These are phyloP conservation scores for Chesias legatella DNA, from an alignment of 2,888 invertebrate genomes.

Conservation along the genomic window DNA sequence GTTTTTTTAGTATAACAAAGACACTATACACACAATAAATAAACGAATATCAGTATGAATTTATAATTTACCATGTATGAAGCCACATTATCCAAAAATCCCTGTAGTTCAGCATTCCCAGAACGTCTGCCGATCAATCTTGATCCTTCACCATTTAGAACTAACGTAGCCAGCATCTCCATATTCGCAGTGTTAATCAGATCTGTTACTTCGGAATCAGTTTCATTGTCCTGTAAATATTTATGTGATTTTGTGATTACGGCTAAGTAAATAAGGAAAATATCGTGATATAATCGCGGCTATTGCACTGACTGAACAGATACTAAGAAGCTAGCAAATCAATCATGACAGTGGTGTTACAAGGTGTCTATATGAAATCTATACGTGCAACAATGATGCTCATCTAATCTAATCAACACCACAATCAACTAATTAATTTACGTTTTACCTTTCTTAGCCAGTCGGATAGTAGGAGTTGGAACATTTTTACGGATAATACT, in stretches of 20 bases:
- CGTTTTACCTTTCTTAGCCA: conserved; percentile 63
- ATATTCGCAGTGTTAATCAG: conserved; percentile 89
- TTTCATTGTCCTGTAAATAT: conserved; percentile 66
- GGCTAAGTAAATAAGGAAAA: not conserved
- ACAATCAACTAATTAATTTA: conserved; percentile 65
- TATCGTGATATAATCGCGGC: conserved; percentile 45
- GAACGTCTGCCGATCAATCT: conserved; percentile 86
- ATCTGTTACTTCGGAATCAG: conserved; percentile 83
- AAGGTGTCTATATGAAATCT: conserved; percentile 65
- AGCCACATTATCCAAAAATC: conserved; percentile 92
- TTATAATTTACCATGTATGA: conserved; percentile 87
- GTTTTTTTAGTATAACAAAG: not conserved
- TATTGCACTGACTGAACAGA: conserved; percentile 47
- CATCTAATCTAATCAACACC: conserved; percentile 70
- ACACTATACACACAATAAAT: not conserved
- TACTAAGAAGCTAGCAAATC: conserved; percentile 76
- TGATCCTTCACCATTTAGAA: conserved; percentile 93
- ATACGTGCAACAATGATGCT: conserved; percentile 70
- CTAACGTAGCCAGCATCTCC: conserved; percentile 93
- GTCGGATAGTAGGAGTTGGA: conserved; percentile 50
- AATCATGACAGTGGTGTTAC: conserved; percentile 68
- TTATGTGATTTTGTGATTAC: not conserved
- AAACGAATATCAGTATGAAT: not conserved
- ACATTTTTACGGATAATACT: conserved; percentile 57
- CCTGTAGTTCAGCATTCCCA: conserved; percentile 88